Conservation (phyloP, 2,113 vertebrate genomes). For the Hystrix cristata region DNA sequence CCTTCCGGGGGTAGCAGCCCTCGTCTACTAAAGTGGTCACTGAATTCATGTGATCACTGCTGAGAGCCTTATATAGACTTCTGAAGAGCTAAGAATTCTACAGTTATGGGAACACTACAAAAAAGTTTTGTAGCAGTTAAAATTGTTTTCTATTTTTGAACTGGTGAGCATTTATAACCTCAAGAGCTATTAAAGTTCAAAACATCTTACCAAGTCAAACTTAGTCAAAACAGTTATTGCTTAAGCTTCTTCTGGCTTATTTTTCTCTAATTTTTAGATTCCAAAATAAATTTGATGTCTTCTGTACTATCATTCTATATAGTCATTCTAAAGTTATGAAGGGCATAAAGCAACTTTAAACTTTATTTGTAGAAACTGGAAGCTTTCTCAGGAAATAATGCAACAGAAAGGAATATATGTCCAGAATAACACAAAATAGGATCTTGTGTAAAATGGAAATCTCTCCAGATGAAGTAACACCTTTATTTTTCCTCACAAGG, state of each 20-base stretch:
- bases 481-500: slow-evolving; percentile 13
- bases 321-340: slow-evolving; percentile 56
- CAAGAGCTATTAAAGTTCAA: slow-evolving; percentile 50
- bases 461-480: not conserved
- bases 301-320: not conserved
- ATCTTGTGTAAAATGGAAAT: slow-evolving; percentile 27
- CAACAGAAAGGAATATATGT: not conserved
- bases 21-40: slow-evolving; percentile 10
- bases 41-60: not conserved
- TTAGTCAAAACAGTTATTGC: slow-evolving; percentile 12
- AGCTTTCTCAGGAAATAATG: not conserved
- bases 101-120: slow-evolving; percentile 21
- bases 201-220: slow-evolving; percentile 37
- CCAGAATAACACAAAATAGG: not conserved
- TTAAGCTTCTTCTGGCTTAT: slow-evolving; percentile 19
- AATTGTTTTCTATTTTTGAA: slow-evolving; percentile 63
- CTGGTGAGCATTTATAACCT: slow-evolving; percentile 8
- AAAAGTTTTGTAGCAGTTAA: slow-evolving; percentile 32
- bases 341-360: not conserved
- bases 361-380: slow-evolving; percentile 37
- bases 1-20: not conserved
- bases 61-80: slow-evolving; percentile 25
- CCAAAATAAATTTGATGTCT: not conserved
- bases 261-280: slow-evolving; percentile 57
- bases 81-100: not conserved